Conservation (phyloP, 1,140 invertebrate genomes). For the Oncopeltus fasciatus region DNA sequence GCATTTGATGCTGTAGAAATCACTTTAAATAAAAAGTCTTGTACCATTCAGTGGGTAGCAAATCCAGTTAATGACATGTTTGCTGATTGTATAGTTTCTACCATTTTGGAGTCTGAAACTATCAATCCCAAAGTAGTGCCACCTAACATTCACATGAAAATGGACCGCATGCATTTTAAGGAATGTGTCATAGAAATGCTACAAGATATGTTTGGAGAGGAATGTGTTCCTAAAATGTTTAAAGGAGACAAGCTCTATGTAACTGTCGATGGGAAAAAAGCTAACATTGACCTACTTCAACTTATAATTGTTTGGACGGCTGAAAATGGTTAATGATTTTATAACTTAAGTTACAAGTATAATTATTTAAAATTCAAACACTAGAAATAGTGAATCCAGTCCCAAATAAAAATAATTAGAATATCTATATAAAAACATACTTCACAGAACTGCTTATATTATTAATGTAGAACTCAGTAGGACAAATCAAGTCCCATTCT, state of each 20-base stretch:
- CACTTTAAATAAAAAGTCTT: conserved; percentile 65
- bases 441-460: no score
- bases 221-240: conserved; percentile 86
- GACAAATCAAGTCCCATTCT: no score
- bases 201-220: conserved; percentile 86
- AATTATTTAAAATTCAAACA: no score
- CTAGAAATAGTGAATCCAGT: no score
- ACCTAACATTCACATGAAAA: conserved; percentile 45
- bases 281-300: conserved; percentile 68
- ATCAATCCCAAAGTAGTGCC: conserved; percentile 43
- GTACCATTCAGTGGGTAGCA: conserved; percentile 79
- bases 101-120: conserved; percentile 57
- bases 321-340: no score
- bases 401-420: no score
- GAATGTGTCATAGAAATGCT: conserved; percentile 68
- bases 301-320: conserved; percentile 66
- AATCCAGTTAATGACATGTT: conserved; percentile 96
- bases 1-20: conserved; percentile 68
- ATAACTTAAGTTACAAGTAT: no score
- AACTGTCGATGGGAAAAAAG: conserved; percentile 67
- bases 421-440: no score
- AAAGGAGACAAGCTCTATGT: conserved; percentile 79
- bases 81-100: conserved; percentile 83
- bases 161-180: conserved; percentile 77
- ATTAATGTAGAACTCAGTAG: no score